These are phyloP conservation scores for Discoglossus pictus DNA, from an alignment of 2,797 vertebrate genomes.

Conservation along the genomic window DNA sequence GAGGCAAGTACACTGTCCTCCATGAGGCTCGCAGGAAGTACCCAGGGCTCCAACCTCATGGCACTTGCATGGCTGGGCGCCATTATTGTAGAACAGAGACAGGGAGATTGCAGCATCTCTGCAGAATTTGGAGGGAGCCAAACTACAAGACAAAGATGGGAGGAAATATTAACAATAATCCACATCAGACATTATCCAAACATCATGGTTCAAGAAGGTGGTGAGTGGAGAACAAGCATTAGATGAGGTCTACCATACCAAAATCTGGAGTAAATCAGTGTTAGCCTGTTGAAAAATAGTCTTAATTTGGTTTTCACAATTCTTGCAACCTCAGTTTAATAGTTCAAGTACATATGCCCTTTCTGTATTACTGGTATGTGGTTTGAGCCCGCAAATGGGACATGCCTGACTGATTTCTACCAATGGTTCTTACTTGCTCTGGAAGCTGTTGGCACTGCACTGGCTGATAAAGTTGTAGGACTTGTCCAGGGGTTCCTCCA, in stretches of 20 bases:
- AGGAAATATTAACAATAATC: background rate
- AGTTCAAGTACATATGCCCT: no score
- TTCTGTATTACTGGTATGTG: no score
- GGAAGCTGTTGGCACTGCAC: constrained; percentile 87
- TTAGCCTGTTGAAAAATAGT: no score
- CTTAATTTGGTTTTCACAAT: no score
- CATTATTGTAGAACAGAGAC: constrained; percentile 92
- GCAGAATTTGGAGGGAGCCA: constrained; percentile 81
- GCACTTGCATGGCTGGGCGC: constrained; percentile 84
- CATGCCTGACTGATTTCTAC: no score
- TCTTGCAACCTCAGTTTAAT: no score
- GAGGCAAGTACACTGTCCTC: constrained; percentile 87
- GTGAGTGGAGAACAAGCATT: no score
- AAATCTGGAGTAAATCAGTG: no score
- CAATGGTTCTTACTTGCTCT: constrained; percentile 76
- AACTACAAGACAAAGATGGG: constrained; percentile 62
- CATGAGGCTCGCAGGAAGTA: constrained; percentile 80
- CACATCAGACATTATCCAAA: no score
- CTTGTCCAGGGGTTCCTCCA: constrained; percentile 88
- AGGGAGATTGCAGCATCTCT: constrained; percentile 79
- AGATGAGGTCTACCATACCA: no score
- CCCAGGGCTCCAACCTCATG: constrained; percentile 83
- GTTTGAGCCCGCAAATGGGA: no score
- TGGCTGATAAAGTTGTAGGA: constrained; percentile 95
- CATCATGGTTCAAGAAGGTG: no score